Evolutionary conservation across 1,140 invertebrate genomes (phyloP).

Genomic region (Goniozus legneri): DNA sequence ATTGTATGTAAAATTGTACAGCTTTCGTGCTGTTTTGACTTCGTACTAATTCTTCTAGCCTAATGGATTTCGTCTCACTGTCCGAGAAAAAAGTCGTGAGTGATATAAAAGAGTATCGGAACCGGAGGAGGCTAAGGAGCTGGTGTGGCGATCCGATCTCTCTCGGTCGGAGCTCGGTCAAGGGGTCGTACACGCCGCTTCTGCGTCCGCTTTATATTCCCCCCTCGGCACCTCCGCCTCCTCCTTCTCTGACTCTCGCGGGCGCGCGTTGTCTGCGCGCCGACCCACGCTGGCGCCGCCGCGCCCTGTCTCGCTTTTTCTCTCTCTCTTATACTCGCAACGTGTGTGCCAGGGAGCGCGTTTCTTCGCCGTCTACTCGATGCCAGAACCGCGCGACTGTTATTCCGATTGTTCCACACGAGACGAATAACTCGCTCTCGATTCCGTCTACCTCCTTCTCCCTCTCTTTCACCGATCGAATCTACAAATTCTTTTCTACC

Average conservation of each 20-base stretch:
- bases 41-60: no score
- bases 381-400: slow-evolving; percentile 7
- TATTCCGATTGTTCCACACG: not conserved
- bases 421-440: not conserved
- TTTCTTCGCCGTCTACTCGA: slow-evolving; percentile 8
- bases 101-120: no score
- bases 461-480: not conserved
- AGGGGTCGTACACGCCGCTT: slow-evolving; percentile 42
- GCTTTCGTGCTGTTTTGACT: no score
- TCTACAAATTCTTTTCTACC: no score
- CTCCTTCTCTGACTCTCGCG: not conserved
- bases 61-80: no score
- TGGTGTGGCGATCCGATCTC: no score
- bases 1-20: no score
- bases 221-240: no score
- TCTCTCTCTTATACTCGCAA: slow-evolving; percentile 9
- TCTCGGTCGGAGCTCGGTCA: slow-evolving; percentile 35
- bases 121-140: no score
- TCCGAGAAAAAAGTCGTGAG: no score
- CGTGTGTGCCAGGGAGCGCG: no score
- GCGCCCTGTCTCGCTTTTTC: slow-evolving; percentile 32
- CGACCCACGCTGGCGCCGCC: slow-evolving; percentile 51
- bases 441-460: not conserved
- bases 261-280: slow-evolving; percentile 19
- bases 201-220: no score